phyloP scores from a whole-genome alignment of 2,888 invertebrate genomes.

The Pollenia griseotomentosa region DNA sequence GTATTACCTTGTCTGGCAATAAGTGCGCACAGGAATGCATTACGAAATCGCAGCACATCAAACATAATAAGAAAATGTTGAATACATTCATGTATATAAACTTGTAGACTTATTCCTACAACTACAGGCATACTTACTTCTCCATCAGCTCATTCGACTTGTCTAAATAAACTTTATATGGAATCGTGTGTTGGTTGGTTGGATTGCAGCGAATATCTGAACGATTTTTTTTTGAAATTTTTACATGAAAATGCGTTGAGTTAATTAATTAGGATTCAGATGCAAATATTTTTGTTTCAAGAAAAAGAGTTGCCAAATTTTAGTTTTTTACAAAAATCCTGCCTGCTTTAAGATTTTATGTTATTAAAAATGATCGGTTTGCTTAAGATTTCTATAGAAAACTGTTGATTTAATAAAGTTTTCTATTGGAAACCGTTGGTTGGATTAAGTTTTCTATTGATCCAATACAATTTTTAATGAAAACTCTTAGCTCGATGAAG shows the following conservation, averaged over 20 bases:
- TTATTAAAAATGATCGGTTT: too few relatives aligned
- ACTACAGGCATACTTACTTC: conserved; percentile 43
- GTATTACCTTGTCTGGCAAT: conserved; percentile 37
- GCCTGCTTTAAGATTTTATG: too few relatives aligned
- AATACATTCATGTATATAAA: conserved; percentile 4
- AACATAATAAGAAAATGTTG: conserved; percentile 25
- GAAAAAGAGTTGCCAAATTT: conserved; percentile 28
- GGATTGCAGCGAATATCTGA: conserved; percentile 37
- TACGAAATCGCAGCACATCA: conserved; percentile 62
- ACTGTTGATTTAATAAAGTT: too few relatives aligned
- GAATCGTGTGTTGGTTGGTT: conserved; percentile 47
- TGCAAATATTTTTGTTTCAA: conserved; percentile 67
- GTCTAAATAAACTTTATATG: conserved; percentile 38
- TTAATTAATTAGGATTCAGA: conserved; percentile 76
- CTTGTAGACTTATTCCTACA: not conserved
- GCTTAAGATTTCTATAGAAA: too few relatives aligned
- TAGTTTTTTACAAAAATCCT: not conserved
- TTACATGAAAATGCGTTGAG: conserved; percentile 70
- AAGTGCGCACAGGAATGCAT: conserved; percentile 61
- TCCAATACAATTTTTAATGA: too few relatives aligned
- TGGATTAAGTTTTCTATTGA: too few relatives aligned
- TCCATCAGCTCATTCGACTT: conserved; percentile 55
- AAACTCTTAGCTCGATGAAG: too few relatives aligned
- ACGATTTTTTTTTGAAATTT: conserved; percentile 42
- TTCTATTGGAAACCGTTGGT: too few relatives aligned